Evolutionary conservation across 2,888 invertebrate species (phyloP), one percentile per base, ranked within the genome.

Genomic region (Ochropleura leucogaster): DNA sequence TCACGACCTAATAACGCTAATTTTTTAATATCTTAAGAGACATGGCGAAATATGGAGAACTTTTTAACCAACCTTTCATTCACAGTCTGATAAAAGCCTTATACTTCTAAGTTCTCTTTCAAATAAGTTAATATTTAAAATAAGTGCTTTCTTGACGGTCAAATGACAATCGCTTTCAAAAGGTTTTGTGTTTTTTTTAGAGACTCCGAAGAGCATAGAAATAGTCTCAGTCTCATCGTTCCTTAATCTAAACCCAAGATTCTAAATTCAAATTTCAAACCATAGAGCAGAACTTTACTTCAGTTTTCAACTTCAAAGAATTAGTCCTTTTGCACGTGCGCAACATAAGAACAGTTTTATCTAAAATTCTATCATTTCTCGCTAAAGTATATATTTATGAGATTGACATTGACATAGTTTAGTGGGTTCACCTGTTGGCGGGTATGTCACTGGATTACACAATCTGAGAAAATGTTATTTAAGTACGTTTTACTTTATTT

Each of bases 401-500:
- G 77, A 69, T 57, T 66, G 79, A 55, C 83, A 82, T 64, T 82
- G 78, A 77, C 71, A 79, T 77, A 49, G 18, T 79, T 79, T 51
- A 49, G 55, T 5, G 20, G 55, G 71, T 49, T 1, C 46, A 79
- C 59, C 64, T 68, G 68, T 81, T 82, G 9, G 42, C 30, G 46
- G 14, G 6, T n/a, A 14, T 62, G 44, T 82, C 65, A 65, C 51
- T 60, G 82, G 30, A 79, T 68, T 60, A 53, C n/a, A 53, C n/a
- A 60, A 63, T 44, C 42, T 16, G 46, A 66, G 66, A 63, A 76
- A 82, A 77, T 66, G n/a, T 18, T 60, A 53, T 51, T 7, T 59
- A 40, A 9, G 30, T 53, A 40, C 14, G 40, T 60, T 55, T 8
- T 46, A 55, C 55, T 68, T 74, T 30, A 67, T 57, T n/a, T 67